phyloP scores from a whole-genome alignment of 2,888 invertebrate species.

The Pristionchus maxplancki region DNA sequence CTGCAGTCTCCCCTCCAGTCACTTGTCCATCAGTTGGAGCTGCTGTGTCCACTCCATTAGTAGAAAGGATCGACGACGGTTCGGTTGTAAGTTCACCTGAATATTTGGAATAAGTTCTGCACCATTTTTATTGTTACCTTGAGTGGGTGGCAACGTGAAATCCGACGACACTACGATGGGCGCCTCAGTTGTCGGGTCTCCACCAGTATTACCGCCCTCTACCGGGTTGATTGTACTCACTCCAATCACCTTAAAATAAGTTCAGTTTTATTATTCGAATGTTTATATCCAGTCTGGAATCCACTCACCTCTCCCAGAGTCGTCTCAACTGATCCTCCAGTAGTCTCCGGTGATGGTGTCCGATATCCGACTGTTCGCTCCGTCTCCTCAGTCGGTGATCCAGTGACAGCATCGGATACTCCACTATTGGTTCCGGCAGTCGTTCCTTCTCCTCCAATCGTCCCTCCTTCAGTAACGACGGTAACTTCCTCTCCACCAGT shows the following conservation, averaged over 20 bases:
- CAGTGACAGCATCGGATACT: background rate
- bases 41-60: background rate
- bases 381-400: background rate
- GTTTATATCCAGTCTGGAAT: background rate
- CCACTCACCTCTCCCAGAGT: background rate
- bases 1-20: background rate
- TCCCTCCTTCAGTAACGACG: slow-evolving; percentile 22
- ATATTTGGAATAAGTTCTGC: background rate
- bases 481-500: background rate
- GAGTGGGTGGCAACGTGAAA: background rate
- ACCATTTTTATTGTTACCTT: background rate
- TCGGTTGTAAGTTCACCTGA: background rate
- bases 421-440: background rate
- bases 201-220: background rate
- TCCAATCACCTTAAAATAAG: background rate
- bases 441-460: background rate
- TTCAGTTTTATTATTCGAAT: too few species aligned
- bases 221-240: slow-evolving; percentile 3
- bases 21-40: background rate
- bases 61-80: background rate
- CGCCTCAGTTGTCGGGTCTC: background rate
- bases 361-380: slow-evolving; percentile 39
- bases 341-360: background rate
- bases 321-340: background rate
- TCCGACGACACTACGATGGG: background rate